Base-by-base conservation (phyloP, 1,140 invertebrate genomes). In the Drosophila kikkawai region DNA sequence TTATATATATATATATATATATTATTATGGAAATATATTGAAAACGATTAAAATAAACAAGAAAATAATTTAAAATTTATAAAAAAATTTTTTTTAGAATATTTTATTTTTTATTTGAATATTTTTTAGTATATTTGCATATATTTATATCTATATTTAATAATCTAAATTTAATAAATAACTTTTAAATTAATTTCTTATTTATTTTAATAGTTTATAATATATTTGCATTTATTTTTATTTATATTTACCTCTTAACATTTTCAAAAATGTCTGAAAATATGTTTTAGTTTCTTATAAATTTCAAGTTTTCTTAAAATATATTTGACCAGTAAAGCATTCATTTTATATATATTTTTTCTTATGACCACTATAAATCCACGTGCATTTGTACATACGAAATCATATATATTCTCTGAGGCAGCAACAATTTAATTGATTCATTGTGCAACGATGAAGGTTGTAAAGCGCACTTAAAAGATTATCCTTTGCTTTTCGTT, bases 341-440 rank as follows among this genome's bases (percentile, higher is more conserved):
- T 32, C 32, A 2, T 13, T 19, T 15, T 50, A 0, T n/a, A 13
- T 36, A 36, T 36, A 11, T 37, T 55, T 37, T 55, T 37, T 2
- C 1, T 13, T 15, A 9, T 9, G 4, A 1, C 17, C 15, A 8
- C 34, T 55, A 55, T 37, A 15, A 22, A 37, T 12, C 13, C 1
- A 6, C 37, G 12, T 12, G 11, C 34, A 15, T 37, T 55, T 42
- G 32, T 26, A 13, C 8, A 41, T 7, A 22, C 15, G 19, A 55
- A 55, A 55, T 9, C 32, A 19, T 41, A n/a, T 15, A 29, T 15
- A 47, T 32, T 26, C 22, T 22, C 29, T 36, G 37, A 12, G n/a
- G 15, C 29, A 34, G 2, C 15, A 39, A 45, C 53, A 32, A 65
- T 65, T 60, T 67, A 77, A 77, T 75, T 77, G 71, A 77, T 55